Conservation (phyloP, 2,797 vertebrate genomes). For the Eulemur mongoz region DNA sequence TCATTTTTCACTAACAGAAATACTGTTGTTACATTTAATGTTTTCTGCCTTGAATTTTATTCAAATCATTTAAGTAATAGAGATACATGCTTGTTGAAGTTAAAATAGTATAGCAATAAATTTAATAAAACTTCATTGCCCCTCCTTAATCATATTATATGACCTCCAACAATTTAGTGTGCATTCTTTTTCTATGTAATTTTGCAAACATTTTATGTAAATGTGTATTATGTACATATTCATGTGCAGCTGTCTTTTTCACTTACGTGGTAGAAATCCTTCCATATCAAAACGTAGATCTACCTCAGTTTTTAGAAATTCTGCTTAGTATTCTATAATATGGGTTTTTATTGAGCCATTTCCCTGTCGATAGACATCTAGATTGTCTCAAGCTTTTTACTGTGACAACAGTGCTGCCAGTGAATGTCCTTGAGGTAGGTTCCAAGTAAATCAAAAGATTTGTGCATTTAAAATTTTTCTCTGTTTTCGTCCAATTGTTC, state of each 20-base stretch:
- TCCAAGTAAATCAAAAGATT: background rate
- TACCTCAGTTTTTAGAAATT: background rate
- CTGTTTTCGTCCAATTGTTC: background rate
- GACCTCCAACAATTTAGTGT: background rate
- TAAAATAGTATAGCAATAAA: background rate
- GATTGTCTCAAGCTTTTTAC: background rate
- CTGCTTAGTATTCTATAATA: background rate
- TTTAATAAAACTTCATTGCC: background rate
- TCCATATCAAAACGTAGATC: background rate
- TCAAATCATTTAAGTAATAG: background rate
- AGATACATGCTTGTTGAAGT: conserved; percentile 3
- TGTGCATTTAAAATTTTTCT: background rate
- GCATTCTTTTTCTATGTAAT: background rate
- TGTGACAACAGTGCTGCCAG: background rate
- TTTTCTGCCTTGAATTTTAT: conserved; percentile 24
- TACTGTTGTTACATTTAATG: background rate
- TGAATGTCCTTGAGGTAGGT: background rate
- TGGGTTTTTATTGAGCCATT: background rate
- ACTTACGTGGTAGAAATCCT: background rate
- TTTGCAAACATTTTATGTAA: background rate
- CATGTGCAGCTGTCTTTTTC: background rate
- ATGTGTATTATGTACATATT: background rate
- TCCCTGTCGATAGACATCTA: background rate
- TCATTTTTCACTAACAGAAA: conserved; percentile 17
- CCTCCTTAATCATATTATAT: background rate